phyloP scores from a whole-genome alignment of 1,140 invertebrate genomes.

The Vanessa atalanta region DNA sequence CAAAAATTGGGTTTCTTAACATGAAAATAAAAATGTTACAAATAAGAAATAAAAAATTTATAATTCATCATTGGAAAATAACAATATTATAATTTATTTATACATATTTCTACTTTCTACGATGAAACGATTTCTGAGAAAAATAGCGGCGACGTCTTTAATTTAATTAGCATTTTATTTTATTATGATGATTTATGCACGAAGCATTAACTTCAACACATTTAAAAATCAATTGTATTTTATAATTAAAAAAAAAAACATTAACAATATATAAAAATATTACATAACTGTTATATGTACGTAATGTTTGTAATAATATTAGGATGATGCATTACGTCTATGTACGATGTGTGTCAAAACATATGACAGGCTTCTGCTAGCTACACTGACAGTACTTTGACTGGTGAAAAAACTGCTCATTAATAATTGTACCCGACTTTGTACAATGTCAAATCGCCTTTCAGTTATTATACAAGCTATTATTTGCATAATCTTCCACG shows the following conservation, averaged over 20 bases:
- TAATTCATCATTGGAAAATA: no score
- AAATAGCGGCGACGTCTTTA: no score
- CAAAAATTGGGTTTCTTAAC: no score
- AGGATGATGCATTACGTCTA: constrained; percentile 39
- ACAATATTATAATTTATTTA: no score
- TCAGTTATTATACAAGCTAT: constrained; percentile 67
- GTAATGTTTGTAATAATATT: constrained; percentile 37
- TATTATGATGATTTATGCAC: background rate
- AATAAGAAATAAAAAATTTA: no score
- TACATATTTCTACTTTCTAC: no score
- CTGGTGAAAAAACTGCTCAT: constrained; percentile 60
- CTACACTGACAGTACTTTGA: constrained; percentile 55
- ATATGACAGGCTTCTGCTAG: constrained; percentile 62
- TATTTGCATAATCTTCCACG: constrained; percentile 55
- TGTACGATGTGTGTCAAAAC: constrained; percentile 62
- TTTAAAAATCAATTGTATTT: background rate
- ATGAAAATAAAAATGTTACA: no score
- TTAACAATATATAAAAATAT: constrained; percentile 2
- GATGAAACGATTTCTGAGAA: no score
- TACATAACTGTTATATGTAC: constrained; percentile 27
- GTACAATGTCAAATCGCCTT: constrained; percentile 57
- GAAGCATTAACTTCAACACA: background rate
- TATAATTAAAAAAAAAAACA: background rate
- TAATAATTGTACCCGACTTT: constrained; percentile 57
- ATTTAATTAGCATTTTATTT: no score